These are phyloP conservation scores for Anoplius nigerrimus DNA, from an alignment of 2,888 invertebrate species.

Conservation along the genomic window DNA sequence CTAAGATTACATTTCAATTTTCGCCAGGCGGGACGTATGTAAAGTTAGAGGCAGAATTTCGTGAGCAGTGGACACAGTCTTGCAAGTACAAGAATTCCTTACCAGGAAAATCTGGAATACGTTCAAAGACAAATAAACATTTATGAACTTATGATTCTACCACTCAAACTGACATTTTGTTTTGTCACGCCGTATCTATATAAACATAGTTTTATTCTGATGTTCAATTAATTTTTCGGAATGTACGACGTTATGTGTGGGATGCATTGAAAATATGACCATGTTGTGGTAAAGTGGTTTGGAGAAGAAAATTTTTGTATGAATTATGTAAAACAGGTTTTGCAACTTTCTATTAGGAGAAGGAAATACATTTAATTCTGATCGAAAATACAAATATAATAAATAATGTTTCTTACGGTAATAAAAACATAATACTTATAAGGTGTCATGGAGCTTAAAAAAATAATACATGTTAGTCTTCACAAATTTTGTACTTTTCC, in stretches of 20 bases:
- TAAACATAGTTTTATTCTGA: too few species aligned
- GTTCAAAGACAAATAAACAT: conserved; percentile 31
- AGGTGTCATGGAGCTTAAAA: background rate
- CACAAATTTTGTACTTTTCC: background rate
- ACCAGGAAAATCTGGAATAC: conserved; percentile 31
- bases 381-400: too few species aligned
- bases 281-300: background rate
- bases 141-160: too few species aligned
- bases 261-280: too few species aligned
- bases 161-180: too few species aligned
- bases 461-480: background rate
- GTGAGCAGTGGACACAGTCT: conserved; percentile 76
- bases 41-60: conserved; percentile 86
- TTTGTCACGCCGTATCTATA: too few species aligned
- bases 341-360: background rate
- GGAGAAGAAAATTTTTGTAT: conserved; percentile 9
- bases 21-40: conserved; percentile 84
- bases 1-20: conserved; percentile 18
- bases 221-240: too few species aligned
- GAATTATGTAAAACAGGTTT: conserved; percentile 14
- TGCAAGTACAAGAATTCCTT: conserved; percentile 62
- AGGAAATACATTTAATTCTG: conserved; percentile 7
- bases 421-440: conserved; percentile 10
- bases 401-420: too few species aligned
- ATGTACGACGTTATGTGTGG: too few species aligned